Conservation (phyloP, 1,140 invertebrate genomes). For the Eupristina koningsbergeri region DNA sequence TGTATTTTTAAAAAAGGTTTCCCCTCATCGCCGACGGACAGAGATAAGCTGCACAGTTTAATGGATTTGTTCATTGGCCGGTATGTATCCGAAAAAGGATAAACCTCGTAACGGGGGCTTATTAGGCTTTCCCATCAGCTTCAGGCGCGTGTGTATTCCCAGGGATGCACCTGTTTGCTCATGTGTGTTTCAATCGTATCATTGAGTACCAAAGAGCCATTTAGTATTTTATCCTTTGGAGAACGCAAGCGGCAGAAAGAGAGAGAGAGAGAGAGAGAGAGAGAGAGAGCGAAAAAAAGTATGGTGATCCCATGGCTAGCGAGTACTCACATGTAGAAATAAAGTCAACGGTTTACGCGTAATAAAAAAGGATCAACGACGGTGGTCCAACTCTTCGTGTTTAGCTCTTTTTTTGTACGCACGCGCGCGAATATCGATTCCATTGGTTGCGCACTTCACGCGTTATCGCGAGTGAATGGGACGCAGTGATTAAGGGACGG, state of each 20-base stretch:
- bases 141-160: constrained; percentile 12
- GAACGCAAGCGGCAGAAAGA: background rate
- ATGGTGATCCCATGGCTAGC: constrained; percentile 44
- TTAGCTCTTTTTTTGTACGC: constrained; percentile 32
- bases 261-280: background rate
- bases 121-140: constrained; percentile 25
- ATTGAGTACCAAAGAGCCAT: constrained; percentile 51
- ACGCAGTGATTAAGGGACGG: constrained; percentile 54
- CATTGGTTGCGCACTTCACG: constrained; percentile 52
- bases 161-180: constrained; percentile 54
- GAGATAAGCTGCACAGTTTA: constrained; percentile 48
- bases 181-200: constrained; percentile 35
- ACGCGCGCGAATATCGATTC: constrained; percentile 49
- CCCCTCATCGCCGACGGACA: background rate
- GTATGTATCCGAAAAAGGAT: constrained; percentile 41
- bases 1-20: constrained; percentile 18
- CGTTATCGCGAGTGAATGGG: constrained; percentile 54
- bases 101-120: constrained; percentile 48
- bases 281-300: background rate
- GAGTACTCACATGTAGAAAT: constrained; percentile 58
- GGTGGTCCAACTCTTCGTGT: constrained; percentile 61
- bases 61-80: constrained; percentile 30
- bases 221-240: constrained; percentile 54
- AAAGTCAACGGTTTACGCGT: constrained; percentile 70
- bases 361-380: constrained; percentile 66